phyloP scores from a whole-genome alignment of 2,113 vertebrate species.

The Toxostoma redivivum region DNA sequence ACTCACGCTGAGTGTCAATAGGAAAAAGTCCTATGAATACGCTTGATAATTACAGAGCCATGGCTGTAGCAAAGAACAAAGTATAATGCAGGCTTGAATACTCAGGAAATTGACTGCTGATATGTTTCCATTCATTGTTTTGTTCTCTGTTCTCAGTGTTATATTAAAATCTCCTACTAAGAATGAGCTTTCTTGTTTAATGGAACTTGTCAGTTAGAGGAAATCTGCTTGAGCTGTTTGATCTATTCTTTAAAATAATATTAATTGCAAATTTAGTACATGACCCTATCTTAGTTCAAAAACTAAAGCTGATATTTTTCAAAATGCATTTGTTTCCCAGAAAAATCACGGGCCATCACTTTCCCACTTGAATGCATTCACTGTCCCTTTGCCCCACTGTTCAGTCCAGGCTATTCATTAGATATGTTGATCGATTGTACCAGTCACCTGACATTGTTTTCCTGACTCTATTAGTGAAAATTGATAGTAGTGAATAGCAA shows the following conservation, averaged over 20 bases:
- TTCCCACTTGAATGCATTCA: not conserved
- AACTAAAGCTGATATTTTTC: not conserved
- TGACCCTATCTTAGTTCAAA: not conserved
- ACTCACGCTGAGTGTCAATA: slow-evolving; percentile 43
- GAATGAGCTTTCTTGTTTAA: slow-evolving; percentile 62
- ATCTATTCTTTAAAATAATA: slow-evolving; percentile 65
- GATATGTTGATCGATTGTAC: not conserved
- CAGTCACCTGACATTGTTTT: slow-evolving; percentile 40
- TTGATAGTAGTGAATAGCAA: not conserved
- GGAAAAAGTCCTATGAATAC: slow-evolving; percentile 57
- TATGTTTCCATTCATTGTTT: slow-evolving; percentile 69
- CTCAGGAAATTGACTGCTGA: slow-evolving; percentile 62
- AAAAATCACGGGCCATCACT: not conserved
- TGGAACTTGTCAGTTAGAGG: slow-evolving; percentile 58
- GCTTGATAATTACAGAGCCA: slow-evolving; percentile 31
- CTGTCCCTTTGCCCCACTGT: not conserved
- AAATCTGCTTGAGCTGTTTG: slow-evolving; percentile 62
- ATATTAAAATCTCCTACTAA: slow-evolving; percentile 61
- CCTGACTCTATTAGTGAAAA: not conserved
- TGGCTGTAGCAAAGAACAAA: slow-evolving; percentile 59
- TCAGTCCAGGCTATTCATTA: slow-evolving; percentile 20
- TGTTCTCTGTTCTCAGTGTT: slow-evolving; percentile 60
- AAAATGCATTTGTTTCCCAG: not conserved
- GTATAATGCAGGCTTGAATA: slow-evolving; percentile 54
- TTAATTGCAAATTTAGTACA: slow-evolving; percentile 53